A percentile compares a stretch with the other conserved stretches of the same genome.
Conservation (phyloP, 2,888 invertebrate species). For the Perdita meconis region DNA sequence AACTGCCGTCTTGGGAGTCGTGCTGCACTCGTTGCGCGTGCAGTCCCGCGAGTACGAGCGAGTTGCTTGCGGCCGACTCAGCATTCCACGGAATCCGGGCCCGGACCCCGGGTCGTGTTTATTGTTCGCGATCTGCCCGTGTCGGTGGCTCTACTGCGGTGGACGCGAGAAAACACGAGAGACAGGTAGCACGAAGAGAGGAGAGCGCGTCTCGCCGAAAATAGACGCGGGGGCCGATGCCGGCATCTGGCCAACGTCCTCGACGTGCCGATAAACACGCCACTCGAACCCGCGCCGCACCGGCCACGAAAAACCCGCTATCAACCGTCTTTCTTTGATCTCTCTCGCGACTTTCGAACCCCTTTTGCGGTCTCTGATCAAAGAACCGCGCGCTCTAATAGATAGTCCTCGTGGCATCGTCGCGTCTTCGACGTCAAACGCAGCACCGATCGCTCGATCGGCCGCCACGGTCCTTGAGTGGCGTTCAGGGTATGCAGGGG, state of each 20-base stretch:
- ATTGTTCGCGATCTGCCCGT: constrained; percentile 58
- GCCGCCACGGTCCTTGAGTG: not conserved
- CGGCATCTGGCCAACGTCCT: constrained; percentile 82
- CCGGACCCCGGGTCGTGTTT: constrained; percentile 59
- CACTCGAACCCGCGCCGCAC: constrained; percentile 61
- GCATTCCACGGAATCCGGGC: constrained; percentile 56
- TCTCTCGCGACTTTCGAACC: constrained; percentile 53
- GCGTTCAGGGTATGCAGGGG: not conserved
- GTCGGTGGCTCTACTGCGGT: not conserved
- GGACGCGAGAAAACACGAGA: constrained; percentile 60
- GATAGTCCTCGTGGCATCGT: constrained; percentile 27
- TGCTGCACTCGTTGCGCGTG: constrained; percentile 60
- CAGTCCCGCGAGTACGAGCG: constrained; percentile 44
- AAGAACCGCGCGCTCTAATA: constrained; percentile 42
- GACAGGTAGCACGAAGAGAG: constrained; percentile 66
- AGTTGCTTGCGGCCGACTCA: constrained; percentile 59
- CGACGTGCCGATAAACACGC: constrained; percentile 76
- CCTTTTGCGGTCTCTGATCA: constrained; percentile 54
- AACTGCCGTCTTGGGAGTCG: constrained; percentile 72
- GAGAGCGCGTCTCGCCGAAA: constrained; percentile 69
- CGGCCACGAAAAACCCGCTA: constrained; percentile 68
- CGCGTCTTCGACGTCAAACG: constrained; percentile 23
- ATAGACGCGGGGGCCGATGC: constrained; percentile 75
- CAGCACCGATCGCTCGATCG: constrained; percentile 39
- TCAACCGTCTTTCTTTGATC: constrained; percentile 76